Evolutionary conservation across 2,888 invertebrate species (phyloP).

Genomic region (Gasteruption jaculator): DNA sequence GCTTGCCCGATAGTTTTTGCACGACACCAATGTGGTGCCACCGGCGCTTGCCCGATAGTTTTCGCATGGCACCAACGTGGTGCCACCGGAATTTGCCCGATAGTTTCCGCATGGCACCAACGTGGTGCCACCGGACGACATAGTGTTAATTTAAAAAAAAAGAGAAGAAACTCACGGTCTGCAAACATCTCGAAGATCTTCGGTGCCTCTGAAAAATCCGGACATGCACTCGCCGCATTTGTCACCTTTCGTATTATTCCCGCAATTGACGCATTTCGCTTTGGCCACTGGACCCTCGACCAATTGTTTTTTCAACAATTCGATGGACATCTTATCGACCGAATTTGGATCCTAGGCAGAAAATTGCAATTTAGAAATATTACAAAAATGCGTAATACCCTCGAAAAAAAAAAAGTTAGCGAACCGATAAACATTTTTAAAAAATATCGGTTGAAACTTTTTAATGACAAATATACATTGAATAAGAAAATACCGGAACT

Average conservation of each 20-base stretch:
- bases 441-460: neutral
- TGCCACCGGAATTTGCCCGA: too few relatives aligned
- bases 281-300: slow-evolving; percentile 65
- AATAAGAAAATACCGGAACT: slow-evolving; percentile 36
- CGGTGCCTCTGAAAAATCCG: slow-evolving; percentile 73
- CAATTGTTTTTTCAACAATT: slow-evolving; percentile 62
- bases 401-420: neutral
- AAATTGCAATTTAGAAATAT: neutral
- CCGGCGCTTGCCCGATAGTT: too few relatives aligned
- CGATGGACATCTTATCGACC: slow-evolving; percentile 46
- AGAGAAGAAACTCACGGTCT: slow-evolving; percentile 58
- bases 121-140: too few relatives aligned
- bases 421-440: neutral
- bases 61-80: too few relatives aligned
- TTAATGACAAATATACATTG: slow-evolving; percentile 1
- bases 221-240: slow-evolving; percentile 77
- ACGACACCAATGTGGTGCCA: too few relatives aligned
- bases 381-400: neutral
- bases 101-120: too few relatives aligned
- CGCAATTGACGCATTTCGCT: slow-evolving; percentile 81
- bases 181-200: slow-evolving; percentile 72
- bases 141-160: slow-evolving; percentile 12
- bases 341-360: slow-evolving; percentile 41
- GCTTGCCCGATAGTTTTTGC: too few relatives aligned
- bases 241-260: slow-evolving; percentile 75